A percentile compares a stretch with the other conserved stretches of the same genome.
phyloP scores from a whole-genome alignment of 2,888 invertebrate species.

The Ophraella communa region DNA sequence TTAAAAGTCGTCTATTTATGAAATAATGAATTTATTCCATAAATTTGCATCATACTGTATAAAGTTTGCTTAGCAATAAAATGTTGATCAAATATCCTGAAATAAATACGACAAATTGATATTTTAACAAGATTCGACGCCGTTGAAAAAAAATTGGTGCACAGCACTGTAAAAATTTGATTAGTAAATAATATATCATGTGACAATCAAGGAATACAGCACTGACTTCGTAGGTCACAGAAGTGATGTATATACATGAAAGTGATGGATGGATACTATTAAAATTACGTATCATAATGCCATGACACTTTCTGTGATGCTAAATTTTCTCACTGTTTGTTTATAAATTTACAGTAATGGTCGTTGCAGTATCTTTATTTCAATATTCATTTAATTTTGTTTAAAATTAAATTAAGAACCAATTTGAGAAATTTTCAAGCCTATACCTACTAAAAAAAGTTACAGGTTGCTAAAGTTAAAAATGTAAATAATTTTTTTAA shows the following conservation, averaged over 20 bases:
- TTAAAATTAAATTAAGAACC: no score
- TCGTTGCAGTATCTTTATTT: not conserved
- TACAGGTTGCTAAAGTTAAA: no score
- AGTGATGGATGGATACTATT: slow-evolving; percentile 1
- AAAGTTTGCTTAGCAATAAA: no score
- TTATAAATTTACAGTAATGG: not conserved
- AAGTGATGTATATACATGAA: slow-evolving; percentile 1
- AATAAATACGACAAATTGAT: no score
- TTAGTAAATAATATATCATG: slow-evolving; percentile 10
- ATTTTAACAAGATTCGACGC: no score
- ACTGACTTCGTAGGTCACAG: slow-evolving; percentile 3
- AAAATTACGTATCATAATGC: not conserved
- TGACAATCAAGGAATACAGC: slow-evolving; percentile 10
- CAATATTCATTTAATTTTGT: not conserved
- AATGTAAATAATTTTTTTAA: no score
- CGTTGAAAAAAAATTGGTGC: not conserved
- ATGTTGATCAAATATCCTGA: no score
- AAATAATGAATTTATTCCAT: no score
- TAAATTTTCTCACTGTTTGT: not conserved
- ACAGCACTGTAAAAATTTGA: slow-evolving; percentile 4
- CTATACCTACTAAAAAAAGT: no score
- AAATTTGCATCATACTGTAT: no score
- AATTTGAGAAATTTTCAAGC: no score
- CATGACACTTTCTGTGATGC: not conserved
- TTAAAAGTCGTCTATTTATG: no score